Base-by-base conservation (phyloP, 2,797 vertebrate species). In the Pipistrellus nathusii region DNA sequence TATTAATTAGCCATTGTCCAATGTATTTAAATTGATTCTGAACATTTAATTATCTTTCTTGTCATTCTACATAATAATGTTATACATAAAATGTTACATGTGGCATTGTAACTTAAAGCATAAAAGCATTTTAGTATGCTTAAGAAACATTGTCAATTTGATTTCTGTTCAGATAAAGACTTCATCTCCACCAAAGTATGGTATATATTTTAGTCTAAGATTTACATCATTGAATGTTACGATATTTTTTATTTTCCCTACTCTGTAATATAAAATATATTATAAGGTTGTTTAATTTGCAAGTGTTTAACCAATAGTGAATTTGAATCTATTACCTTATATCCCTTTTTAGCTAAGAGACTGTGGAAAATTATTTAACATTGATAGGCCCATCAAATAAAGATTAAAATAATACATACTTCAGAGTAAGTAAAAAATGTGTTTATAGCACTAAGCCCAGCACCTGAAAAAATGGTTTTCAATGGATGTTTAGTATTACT, bases 231-330 rank as follows among this genome's bases (percentile, higher is more conserved):
- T 87, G 25, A 69, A 57, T 59, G 57, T 55, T 80, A 68, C 38
- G 48, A 88, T 80, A 64, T 62, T 86, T 94, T 82, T 90, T 72
- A 69, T 85, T 82, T 94, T 81, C 18, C 30, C 30, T 93, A 71
- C 76, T 81, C 21, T 81, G 7, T 35, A 81, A 87, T 64, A n/a
- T 11, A 92, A 94, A 88, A 84, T 85, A 20, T 84, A 44, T 77
- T 64, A 84, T 76, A 32, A 48, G 27, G 1, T 80, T 92, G 25
- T 59, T 80, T 90, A 57, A 94, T 55, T 88, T 94, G 15, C 35
- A 96, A 95, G 1, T 94, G 21, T 83, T 72, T 59, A 71, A 81
- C 27, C 14, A 51, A 17, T 66, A 72, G 18, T 76, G 20, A 81
- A 66, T 81, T 73, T 88, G 18, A 94, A 94, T 90, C 64, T 80